Evolutionary conservation across 2,113 vertebrate species (phyloP).

Genomic region (Cranoglanis bouderius): DNA sequence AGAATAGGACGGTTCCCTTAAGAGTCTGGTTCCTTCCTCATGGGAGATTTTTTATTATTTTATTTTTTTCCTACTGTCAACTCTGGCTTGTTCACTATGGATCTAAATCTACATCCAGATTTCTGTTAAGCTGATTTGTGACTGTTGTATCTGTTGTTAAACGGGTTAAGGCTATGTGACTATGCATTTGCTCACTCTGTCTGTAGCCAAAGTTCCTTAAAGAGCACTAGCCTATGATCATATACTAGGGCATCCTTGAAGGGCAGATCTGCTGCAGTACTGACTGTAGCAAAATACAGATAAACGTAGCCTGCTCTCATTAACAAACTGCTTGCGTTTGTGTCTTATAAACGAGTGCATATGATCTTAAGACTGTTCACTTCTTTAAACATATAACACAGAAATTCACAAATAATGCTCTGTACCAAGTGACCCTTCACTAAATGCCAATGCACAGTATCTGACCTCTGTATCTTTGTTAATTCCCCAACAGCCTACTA

Average conservation of each 20-base stretch:
- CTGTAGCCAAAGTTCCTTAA: background rate
- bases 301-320: background rate
- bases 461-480: background rate
- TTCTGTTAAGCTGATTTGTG: background rate
- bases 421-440: background rate
- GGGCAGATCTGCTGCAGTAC: slow-evolving; percentile 1
- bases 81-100: background rate
- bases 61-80: background rate
- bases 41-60: background rate
- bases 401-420: background rate
- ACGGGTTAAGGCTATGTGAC: background rate
- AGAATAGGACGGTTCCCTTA: background rate
- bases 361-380: background rate
- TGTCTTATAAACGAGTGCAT: background rate
- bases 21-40: background rate
- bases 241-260: background rate
- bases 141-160: background rate
- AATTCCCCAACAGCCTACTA: background rate
- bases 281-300: background rate
- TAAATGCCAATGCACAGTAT: no score
- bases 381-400: background rate
- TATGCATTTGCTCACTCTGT: background rate
- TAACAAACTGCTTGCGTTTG: background rate
- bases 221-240: background rate
- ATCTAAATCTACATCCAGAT: background rate